phyloP scores from a whole-genome alignment of 2,797 vertebrate genomes.

The Lagodon rhomboides region DNA sequence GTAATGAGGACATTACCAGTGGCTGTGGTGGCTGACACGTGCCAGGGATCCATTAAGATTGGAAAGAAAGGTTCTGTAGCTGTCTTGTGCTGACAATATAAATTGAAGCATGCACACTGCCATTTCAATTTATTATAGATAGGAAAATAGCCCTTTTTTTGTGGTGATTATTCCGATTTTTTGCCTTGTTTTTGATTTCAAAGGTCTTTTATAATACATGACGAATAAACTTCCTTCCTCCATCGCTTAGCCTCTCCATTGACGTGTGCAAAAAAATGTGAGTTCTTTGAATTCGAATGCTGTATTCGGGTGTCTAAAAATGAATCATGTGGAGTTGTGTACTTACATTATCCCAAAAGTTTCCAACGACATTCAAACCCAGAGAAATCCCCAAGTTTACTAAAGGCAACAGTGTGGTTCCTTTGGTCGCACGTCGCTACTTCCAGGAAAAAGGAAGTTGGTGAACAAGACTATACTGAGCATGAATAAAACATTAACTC shows the following conservation, averaged over 20 bases:
- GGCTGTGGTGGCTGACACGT: conserved; percentile 20
- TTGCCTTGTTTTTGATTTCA: not conserved
- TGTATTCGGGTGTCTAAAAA: too few relatives aligned
- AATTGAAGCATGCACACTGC: not conserved
- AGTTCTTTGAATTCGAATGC: not conserved
- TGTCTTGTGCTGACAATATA: not conserved
- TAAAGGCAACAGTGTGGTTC: too few relatives aligned
- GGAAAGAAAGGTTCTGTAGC: conserved; percentile 3
- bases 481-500: too few relatives aligned
- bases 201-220: not conserved
- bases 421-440: too few relatives aligned
- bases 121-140: not conserved
- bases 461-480: too few relatives aligned
- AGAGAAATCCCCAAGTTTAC: too few relatives aligned
- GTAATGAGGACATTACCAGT: conserved; percentile 17
- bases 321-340: too few relatives aligned
- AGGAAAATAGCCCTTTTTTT: not conserved
- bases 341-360: too few relatives aligned
- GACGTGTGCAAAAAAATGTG: not conserved
- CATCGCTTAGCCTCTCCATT: not conserved
- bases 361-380: too few relatives aligned
- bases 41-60: conserved; percentile 6
- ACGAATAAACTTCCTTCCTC: not conserved
- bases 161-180: not conserved
- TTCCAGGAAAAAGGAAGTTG: too few relatives aligned